Percentiles rank a stretch among this genome's conserved stretches.
Conservation (phyloP, 2,113 vertebrate species). For the Pedetes capensis region DNA sequence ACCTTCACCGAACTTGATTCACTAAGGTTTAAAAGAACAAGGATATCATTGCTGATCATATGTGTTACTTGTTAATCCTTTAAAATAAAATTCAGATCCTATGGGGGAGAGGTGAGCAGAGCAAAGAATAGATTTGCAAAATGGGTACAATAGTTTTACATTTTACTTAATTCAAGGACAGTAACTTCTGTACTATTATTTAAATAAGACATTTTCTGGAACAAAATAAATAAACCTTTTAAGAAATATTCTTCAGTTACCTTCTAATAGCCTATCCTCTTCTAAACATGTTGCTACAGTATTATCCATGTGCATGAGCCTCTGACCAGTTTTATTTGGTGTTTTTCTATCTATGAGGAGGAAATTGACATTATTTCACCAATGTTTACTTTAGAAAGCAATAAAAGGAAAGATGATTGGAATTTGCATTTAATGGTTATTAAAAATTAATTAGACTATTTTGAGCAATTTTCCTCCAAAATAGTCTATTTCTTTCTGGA, state of each 20-base stretch:
- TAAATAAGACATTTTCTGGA: constrained; percentile 51
- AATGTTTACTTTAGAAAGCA: constrained; percentile 49
- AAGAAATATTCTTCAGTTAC: not conserved
- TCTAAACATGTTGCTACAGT: constrained; percentile 67
- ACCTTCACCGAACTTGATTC: constrained; percentile 84
- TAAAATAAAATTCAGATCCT: constrained; percentile 82
- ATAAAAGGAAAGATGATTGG: not conserved
- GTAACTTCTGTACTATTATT: constrained; percentile 46
- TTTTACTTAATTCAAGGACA: constrained; percentile 69
- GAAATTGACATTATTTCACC: constrained; percentile 30
- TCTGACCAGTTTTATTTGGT: constrained; percentile 33
- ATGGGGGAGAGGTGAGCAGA: constrained; percentile 58
- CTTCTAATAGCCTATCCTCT: not conserved
- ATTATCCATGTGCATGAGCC: constrained; percentile 21
- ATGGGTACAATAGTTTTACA: constrained; percentile 71
- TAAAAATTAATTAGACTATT: constrained; percentile 29
- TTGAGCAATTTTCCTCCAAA: constrained; percentile 16
- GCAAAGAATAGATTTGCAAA: constrained; percentile 67
- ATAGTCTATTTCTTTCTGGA: not conserved
- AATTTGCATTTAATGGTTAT: constrained; percentile 59
- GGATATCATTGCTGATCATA: constrained; percentile 80
- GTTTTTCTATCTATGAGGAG: constrained; percentile 17
- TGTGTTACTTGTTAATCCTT: constrained; percentile 82
- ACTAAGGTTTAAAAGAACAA: constrained; percentile 83
- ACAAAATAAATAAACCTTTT: constrained; percentile 24